Evolutionary conservation across 2,113 vertebrate species (phyloP).

Genomic region (Epinephelus cyanopodus): DNA sequence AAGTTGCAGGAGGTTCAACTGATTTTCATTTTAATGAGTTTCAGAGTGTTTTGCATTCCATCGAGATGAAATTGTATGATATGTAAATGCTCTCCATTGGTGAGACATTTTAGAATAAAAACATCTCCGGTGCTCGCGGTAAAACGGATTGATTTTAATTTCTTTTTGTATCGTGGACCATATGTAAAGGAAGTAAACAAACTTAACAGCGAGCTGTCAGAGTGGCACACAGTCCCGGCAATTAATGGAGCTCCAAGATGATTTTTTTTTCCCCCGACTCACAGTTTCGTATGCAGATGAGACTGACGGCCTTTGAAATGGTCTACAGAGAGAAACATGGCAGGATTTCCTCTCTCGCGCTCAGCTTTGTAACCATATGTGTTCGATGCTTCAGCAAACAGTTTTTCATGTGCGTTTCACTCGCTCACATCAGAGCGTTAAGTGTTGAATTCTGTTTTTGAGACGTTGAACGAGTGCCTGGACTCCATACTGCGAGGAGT

Average conservation of each 20-base stretch:
- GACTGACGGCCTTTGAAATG: constrained; percentile 59
- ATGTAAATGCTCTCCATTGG: constrained; percentile 37
- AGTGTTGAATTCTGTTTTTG: constrained; percentile 40
- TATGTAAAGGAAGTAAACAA: constrained; percentile 37
- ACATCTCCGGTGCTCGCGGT: background rate
- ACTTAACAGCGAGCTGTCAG: background rate
- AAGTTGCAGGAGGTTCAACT: constrained; percentile 1
- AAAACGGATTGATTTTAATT: background rate
- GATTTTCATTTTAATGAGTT: constrained; percentile 44
- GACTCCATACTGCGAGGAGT: background rate
- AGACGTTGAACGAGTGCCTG: constrained; percentile 18
- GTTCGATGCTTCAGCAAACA: constrained; percentile 46
- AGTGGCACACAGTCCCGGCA: constrained; percentile 11
- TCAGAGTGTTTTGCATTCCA: constrained; percentile 33
- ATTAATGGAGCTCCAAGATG: constrained; percentile 46
- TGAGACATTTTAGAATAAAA: constrained; percentile 39
- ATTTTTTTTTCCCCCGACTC: background rate
- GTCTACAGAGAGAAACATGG: constrained; percentile 56
- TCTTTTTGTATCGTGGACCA: background rate
- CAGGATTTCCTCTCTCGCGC: constrained; percentile 54
- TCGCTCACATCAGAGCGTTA: constrained; percentile 29
- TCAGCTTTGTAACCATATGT: constrained; percentile 57
- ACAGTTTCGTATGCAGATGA: constrained; percentile 56
- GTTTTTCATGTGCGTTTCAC: constrained; percentile 54
- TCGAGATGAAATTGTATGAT: constrained; percentile 37